Percentiles rank a stretch among this genome's conserved stretches.
Conservation (phyloP, 30 jellyfish, hydroid and myxozoan genomes). For the Chironex yamaguchii region DNA sequence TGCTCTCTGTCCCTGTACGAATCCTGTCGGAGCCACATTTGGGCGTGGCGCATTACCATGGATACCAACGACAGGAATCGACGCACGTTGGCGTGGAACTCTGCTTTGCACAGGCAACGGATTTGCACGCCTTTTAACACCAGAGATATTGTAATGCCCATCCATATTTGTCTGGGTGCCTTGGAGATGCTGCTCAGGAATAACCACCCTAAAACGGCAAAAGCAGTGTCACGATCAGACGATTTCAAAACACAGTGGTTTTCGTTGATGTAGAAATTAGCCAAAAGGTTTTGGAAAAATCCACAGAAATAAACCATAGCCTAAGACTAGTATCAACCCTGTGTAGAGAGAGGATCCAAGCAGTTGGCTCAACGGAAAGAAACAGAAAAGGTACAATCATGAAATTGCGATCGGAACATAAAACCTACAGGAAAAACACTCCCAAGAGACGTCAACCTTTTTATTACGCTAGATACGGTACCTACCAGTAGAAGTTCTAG, state of each 20-base stretch:
- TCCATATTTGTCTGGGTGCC: slow-evolving; percentile 28
- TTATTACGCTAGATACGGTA: too few species aligned
- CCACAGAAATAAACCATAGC: neutral
- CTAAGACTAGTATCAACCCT: neutral
- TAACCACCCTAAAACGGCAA: slow-evolving; percentile 38
- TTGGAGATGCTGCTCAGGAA: slow-evolving; percentile 68
- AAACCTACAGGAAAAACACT: too few species aligned
- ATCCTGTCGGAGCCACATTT: neutral
- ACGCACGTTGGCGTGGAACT: slow-evolving; percentile 20
- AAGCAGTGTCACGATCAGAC: too few species aligned
- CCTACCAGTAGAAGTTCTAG: too few species aligned
- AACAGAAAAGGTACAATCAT: too few species aligned
- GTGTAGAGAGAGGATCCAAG: too few species aligned
- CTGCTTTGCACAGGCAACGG: slow-evolving; percentile 70
- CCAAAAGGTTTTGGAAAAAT: neutral
- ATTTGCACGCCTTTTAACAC: slow-evolving; percentile 74
- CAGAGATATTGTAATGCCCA: slow-evolving; percentile 69
- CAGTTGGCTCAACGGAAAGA: too few species aligned
- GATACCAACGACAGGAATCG: slow-evolving; percentile 19
- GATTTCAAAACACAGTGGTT: neutral
- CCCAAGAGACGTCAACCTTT: too few species aligned
- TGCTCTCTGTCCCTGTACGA: neutral
- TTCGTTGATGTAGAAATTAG: neutral
- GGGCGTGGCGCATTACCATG: neutral
- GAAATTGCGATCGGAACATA: too few species aligned